Conservation (phyloP, 2,888 invertebrate species). For the Yponomeuta cagnagella region DNA sequence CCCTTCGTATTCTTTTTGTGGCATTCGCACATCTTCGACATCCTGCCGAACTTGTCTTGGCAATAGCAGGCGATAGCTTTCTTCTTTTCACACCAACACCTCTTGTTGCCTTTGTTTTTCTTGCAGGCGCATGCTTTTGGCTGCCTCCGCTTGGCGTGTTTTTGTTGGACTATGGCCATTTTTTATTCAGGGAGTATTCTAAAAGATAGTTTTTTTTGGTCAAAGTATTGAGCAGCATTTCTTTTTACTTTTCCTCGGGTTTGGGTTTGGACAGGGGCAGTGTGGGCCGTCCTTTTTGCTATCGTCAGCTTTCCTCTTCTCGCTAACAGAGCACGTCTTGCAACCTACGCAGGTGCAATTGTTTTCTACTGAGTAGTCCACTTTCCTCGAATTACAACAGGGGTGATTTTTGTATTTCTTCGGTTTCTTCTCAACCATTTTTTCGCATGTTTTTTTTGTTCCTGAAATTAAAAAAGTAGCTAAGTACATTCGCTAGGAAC, state of each 20-base stretch:
- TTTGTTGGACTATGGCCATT: not conserved
- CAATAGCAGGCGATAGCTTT: not conserved
- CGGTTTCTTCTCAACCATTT: not conserved
- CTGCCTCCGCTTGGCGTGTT: not conserved
- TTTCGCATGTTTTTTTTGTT: not conserved
- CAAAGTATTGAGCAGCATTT: not conserved
- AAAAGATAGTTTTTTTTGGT: not conserved
- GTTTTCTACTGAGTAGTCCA: not conserved
- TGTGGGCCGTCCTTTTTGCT: not conserved
- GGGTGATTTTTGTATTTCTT: not conserved
- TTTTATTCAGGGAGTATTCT: not conserved
- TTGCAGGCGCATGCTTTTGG: not conserved
- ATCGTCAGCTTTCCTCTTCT: not conserved
- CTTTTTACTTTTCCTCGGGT: not conserved
- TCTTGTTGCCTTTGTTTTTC: not conserved
- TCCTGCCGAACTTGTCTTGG: not conserved
- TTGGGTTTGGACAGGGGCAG: not conserved
- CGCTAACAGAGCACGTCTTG: not conserved
- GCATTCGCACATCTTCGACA: not conserved
- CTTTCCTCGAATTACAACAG: not conserved
- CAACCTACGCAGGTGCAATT: not conserved
- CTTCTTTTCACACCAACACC: not conserved
- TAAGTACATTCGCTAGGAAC: not conserved
- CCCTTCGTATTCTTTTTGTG: not conserved
- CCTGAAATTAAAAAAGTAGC: not conserved